Evolutionary conservation across 2,113 vertebrate genomes (phyloP).

Genomic region (Gadus macrocephalus): DNA sequence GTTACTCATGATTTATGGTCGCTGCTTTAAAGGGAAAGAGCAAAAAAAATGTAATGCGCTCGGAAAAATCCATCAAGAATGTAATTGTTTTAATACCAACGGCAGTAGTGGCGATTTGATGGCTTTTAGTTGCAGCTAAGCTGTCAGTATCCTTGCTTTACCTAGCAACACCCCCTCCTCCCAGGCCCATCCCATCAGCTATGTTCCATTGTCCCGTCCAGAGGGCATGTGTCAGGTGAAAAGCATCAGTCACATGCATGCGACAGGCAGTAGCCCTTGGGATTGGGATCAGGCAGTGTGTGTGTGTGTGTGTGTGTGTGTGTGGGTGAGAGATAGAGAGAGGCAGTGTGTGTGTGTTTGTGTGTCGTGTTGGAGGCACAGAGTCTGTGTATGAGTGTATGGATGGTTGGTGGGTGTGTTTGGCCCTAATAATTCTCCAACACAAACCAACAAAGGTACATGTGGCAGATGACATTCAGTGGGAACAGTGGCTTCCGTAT

Average conservation of each 20-base stretch:
- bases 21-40: not conserved
- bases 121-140: not conserved
- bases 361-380: not conserved
- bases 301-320: conserved; percentile 7
- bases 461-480: conserved; percentile 28
- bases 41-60: not conserved
- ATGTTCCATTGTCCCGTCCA: conserved; percentile 37
- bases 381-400: not conserved
- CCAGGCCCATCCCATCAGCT: conserved; percentile 16
- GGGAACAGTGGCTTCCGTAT: conserved; percentile 4
- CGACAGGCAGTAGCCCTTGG: conserved; percentile 41
- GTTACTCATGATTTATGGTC: not conserved
- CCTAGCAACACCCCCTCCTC: not conserved
- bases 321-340: conserved; percentile 5
- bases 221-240: conserved; percentile 46
- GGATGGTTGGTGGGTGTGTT: too few relatives aligned
- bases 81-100: not conserved
- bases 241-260: conserved; percentile 52
- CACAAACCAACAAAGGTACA: conserved; percentile 25
- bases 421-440: not conserved
- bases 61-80: not conserved
- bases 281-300: conserved; percentile 17
- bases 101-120: not conserved
- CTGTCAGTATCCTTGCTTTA: not conserved
- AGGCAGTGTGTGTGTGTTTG: conserved; percentile 5